These are phyloP conservation scores for Ailurus styani DNA, from an alignment of 2,113 vertebrate species.

Conservation along the genomic window DNA sequence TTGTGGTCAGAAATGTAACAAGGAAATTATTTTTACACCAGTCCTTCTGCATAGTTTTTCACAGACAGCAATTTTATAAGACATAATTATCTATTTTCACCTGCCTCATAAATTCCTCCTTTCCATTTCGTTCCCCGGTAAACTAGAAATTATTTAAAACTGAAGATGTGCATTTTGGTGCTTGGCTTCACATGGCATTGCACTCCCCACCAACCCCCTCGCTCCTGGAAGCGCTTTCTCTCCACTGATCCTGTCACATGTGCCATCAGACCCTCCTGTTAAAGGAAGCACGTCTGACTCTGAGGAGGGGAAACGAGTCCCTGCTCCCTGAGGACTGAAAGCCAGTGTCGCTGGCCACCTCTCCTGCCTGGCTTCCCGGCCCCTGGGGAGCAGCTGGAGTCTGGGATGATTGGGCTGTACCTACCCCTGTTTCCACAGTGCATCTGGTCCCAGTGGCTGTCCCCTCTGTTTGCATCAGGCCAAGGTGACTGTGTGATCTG, in stretches of 20 bases:
- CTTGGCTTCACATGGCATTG: neutral
- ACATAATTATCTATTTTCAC: conserved; percentile 70
- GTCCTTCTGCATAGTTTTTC: conserved; percentile 57
- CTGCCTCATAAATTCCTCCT: conserved; percentile 69
- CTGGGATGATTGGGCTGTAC: accelerated
- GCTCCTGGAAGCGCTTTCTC: neutral
- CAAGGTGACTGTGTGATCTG: neutral
- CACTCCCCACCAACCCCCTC: too few relatives aligned
- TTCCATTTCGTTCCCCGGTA: conserved; percentile 51
- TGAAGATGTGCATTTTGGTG: neutral
- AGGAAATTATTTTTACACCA: conserved; percentile 71
- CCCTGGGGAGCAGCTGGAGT: neutral
- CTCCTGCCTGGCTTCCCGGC: neutral
- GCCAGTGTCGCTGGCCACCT: neutral
- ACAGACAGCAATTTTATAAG: conserved; percentile 73
- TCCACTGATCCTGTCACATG: accelerated
- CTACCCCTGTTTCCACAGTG: neutral
- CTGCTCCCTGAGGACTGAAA: neutral
- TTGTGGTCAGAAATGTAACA: conserved; percentile 64
- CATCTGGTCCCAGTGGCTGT: accelerated
- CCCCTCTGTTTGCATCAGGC: neutral
- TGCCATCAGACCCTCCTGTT: neutral
- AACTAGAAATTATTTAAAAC: conserved; percentile 66
- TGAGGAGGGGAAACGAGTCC: neutral
- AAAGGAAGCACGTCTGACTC: neutral